Conservation (phyloP, 1,140 invertebrate genomes). For the Ditylenchus dipsaci region DNA sequence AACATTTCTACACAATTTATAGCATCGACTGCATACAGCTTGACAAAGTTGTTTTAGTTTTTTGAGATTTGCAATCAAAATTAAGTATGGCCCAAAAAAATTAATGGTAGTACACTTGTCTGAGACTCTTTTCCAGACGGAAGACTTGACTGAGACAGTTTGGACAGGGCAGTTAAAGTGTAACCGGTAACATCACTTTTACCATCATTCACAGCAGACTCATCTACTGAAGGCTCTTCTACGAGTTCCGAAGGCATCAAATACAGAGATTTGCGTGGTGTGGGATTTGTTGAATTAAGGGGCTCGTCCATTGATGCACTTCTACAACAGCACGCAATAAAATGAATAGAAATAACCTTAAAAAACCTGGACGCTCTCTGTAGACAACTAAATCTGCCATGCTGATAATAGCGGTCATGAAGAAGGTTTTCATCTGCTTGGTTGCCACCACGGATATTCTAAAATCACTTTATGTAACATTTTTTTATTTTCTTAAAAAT, state of each 20-base stretch:
- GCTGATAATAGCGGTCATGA: slow-evolving; percentile 30
- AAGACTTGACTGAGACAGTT: not conserved
- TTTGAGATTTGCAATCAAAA: no score
- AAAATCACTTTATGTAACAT: not conserved
- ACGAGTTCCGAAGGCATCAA: not conserved
- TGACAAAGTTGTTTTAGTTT: no score
- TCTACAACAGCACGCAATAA: not conserved
- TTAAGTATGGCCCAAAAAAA: no score
- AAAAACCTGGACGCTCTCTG: slow-evolving; percentile 31
- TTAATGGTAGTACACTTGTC: not conserved
- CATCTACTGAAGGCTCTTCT: slow-evolving; percentile 22
- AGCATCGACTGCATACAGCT: no score
- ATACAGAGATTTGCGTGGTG: not conserved
- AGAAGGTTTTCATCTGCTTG: slow-evolving; percentile 10
- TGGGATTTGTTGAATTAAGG: not conserved
- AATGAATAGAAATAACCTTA: not conserved
- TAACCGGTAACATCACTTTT: slow-evolving; percentile 1
- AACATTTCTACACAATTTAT: no score
- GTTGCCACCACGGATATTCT: slow-evolving; percentile 10
- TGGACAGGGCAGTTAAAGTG: not conserved
- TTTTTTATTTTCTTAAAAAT: not conserved
- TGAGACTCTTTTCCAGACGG: not conserved
- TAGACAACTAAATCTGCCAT: slow-evolving; percentile 27
- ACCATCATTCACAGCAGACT: slow-evolving; percentile 11
- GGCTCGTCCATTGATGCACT: not conserved